Evolutionary conservation across 2,113 vertebrate species (phyloP), one percentile per base, ranked within the genome.

Genomic region (Saimiri boliviensis): DNA sequence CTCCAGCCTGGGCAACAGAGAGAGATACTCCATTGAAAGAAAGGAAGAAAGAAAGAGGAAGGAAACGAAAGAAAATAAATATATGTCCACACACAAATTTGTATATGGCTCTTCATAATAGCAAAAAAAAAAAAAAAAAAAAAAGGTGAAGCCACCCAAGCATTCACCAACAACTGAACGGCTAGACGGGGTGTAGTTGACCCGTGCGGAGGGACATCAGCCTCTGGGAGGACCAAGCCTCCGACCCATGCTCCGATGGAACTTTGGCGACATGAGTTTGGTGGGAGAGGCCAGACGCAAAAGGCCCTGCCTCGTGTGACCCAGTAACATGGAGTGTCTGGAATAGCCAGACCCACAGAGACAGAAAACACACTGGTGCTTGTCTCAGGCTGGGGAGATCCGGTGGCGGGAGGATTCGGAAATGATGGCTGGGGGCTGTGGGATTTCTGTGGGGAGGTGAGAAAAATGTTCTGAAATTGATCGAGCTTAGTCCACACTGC

Each of bases 101-200:
- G 27, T 6, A 14, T 63, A 63, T 27, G 11, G 27, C 13, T 63
- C 27, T 63, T 79, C n/a, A 49, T 30, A 30, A 6, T 0, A 79
- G 23, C 40, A 23, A 14, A 1, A 45, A 1, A 2, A 74, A 60
- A 27, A 58, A 27, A 58, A 58, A 60, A 27, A 60, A 60, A 63
- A 60, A 60, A 13, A 2, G 7, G 32, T 68, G 35, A n/a, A 73
- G 10, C 52, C 13, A 16, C 9, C 8, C 40, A 30, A 52, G 27
- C 0, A 10, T 27, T 45, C 60, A n/a, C 6, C 16, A 11, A 3
- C 7, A 23, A 35, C 32, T 0, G 23, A 45, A 20, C 1, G 0
- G 35, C 9, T 8, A 6, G 6, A n/a, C 12, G 35, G 17, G 23
- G 13, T 17, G 17, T 8, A 56, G 40, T 6, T 49, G 2, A 4